Conservation (phyloP, 92 coral and sea anemone species). For the Bergia sp. region DNA sequence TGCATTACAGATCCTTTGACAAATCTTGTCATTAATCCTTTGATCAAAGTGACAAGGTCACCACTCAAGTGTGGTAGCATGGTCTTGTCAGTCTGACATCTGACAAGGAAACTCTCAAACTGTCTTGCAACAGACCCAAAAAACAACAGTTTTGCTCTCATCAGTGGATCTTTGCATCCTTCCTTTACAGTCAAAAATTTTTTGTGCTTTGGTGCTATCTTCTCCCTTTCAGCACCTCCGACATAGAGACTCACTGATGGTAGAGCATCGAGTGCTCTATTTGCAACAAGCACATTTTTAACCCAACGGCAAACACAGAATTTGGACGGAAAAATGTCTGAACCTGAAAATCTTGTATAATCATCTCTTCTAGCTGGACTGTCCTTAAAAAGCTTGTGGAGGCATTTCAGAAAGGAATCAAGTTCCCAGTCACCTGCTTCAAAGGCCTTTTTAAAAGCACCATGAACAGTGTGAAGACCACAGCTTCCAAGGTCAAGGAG, state of each 20-base stretch:
- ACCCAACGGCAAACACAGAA: conserved; percentile 32
- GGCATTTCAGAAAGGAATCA: conserved; percentile 15
- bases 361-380: conserved; percentile 36
- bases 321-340: conserved; percentile 26
- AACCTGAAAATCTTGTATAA: conserved; percentile 27
- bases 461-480: background rate
- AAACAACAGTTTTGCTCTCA: conserved; percentile 32
- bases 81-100: conserved; percentile 12
- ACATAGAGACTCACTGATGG: conserved; percentile 15
- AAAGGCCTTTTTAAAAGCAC: background rate
- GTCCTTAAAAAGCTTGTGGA: conserved; percentile 34
- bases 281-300: conserved; percentile 42
- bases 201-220: conserved; percentile 36
- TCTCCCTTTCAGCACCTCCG: conserved; percentile 22
- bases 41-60: conserved; percentile 36
- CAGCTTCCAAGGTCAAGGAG: background rate
- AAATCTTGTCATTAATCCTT: conserved; percentile 29
- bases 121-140: conserved; percentile 39
- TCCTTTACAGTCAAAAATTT: conserved; percentile 24
- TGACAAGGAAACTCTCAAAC: conserved; percentile 23
- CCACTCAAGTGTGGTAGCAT: conserved; percentile 26
- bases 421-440: conserved; percentile 32
- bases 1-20: conserved; percentile 8
- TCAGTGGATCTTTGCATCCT: conserved; percentile 43
- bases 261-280: conserved; percentile 34